Conservation (phyloP, 2,113 vertebrate genomes). For the Sula dactylatra region DNA sequence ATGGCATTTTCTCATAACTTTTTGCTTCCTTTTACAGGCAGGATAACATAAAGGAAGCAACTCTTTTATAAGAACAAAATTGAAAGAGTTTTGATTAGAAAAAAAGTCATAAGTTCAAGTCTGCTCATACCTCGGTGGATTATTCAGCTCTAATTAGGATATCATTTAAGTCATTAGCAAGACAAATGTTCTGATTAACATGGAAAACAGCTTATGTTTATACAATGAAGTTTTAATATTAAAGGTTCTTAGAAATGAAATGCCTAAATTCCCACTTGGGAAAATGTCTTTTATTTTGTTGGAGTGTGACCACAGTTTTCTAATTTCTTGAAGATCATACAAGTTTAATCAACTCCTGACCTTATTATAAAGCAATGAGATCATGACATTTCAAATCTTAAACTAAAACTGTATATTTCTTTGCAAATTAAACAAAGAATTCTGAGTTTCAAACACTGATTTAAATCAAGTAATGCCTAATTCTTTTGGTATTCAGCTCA, state of each 20-base stretch:
- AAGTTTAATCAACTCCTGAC: background rate
- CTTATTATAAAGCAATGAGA: background rate
- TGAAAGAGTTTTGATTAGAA: background rate
- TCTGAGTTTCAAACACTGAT: background rate
- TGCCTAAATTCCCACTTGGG: background rate
- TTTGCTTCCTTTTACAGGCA: background rate
- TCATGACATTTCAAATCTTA: background rate
- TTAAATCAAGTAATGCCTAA: background rate
- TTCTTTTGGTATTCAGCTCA: background rate
- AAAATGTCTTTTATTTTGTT: background rate
- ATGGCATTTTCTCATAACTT: background rate
- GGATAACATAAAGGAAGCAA: background rate
- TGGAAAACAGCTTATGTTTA: background rate
- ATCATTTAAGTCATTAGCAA: slow-evolving; percentile 14
- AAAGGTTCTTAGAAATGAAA: background rate
- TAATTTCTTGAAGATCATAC: background rate
- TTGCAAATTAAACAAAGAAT: slow-evolving; percentile 15
- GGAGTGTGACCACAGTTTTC: background rate
- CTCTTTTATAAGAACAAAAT: background rate
- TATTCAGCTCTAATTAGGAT: background rate
- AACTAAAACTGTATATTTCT: background rate
- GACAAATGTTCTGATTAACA: background rate
- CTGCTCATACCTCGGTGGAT: background rate
- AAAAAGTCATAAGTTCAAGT: background rate
- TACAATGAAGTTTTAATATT: slow-evolving; percentile 5